Percentiles rank a stretch among this genome's conserved stretches.
These are phyloP conservation scores for Thera britannica DNA, from an alignment of 2,888 invertebrate species.

Conservation along the genomic window DNA sequence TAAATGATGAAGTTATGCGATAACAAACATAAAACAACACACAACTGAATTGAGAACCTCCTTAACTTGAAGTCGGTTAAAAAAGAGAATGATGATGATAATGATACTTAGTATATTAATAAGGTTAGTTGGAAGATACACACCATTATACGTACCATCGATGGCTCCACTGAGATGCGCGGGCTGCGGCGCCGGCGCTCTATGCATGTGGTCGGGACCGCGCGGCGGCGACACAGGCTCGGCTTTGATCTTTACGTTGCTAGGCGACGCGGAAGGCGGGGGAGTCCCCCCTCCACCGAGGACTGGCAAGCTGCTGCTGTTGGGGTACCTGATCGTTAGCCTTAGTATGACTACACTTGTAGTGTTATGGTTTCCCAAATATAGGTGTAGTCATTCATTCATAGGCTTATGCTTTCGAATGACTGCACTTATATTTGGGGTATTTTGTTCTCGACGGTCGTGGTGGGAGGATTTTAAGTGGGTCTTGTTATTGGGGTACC, in stretches of 20 bases:
- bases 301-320: constrained; percentile 89
- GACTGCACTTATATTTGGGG: no score
- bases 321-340: constrained; percentile 23
- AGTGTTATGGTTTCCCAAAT: not conserved
- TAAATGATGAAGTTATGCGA: no score
- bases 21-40: no score
- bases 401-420: no score
- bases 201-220: constrained; percentile 88
- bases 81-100: no score
- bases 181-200: constrained; percentile 76
- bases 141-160: constrained; percentile 64
- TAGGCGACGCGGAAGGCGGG: constrained; percentile 91
- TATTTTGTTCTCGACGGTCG: no score
- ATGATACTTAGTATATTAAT: not conserved
- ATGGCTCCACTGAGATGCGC: constrained; percentile 77
- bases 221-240: constrained; percentile 98
- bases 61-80: no score
- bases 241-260: constrained; percentile 95
- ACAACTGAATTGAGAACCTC: no score
- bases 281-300: constrained; percentile 88
- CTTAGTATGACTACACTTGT: not conserved
- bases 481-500: constrained; percentile 50
- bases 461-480: no score
- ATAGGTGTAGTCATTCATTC: no score
- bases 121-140: constrained; percentile 30